Conservation (phyloP, 1,140 invertebrate species). For the Procambarus clarkii region DNA sequence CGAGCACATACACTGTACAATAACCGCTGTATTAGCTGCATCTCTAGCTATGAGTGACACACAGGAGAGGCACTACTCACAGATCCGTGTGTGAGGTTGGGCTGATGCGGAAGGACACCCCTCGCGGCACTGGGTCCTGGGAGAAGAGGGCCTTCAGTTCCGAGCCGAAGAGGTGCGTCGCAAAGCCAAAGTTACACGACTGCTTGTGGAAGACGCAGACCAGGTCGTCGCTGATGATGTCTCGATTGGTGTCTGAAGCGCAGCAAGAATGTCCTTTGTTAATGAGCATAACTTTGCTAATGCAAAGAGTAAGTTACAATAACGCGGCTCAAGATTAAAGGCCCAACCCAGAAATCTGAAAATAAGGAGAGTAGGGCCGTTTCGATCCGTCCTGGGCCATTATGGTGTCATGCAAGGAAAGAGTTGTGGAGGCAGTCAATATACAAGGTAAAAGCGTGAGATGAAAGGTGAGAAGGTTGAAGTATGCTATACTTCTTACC, state of each 20-base stretch:
- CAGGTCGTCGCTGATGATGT: slow-evolving; percentile 93
- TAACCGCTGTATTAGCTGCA: background rate
- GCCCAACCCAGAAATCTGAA: too few species aligned
- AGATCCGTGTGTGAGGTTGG: slow-evolving; percentile 92
- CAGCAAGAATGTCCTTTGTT: background rate
- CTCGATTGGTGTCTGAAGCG: slow-evolving; percentile 88
- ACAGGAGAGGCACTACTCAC: slow-evolving; percentile 76
- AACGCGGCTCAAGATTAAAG: too few species aligned
- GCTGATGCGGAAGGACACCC: slow-evolving; percentile 91
- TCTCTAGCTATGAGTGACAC: background rate
- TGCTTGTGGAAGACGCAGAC: slow-evolving; percentile 95
- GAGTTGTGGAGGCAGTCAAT: too few species aligned
- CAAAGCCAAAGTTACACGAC: slow-evolving; percentile 95
- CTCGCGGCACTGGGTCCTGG: slow-evolving; percentile 87
- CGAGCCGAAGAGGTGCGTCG: slow-evolving; percentile 93
- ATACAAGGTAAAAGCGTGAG: too few species aligned
- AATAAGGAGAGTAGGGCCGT: too few species aligned
- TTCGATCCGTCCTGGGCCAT: too few species aligned
- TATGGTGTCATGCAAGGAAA: too few species aligned
- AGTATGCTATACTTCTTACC: too few species aligned
- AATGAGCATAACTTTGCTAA: too few species aligned
- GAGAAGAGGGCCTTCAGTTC: slow-evolving; percentile 92
- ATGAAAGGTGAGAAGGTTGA: too few species aligned
- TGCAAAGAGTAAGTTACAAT: too few species aligned
- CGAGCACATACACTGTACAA: background rate